Conservation (phyloP, 1,140 invertebrate genomes). For the Diabrotica virgifera region DNA sequence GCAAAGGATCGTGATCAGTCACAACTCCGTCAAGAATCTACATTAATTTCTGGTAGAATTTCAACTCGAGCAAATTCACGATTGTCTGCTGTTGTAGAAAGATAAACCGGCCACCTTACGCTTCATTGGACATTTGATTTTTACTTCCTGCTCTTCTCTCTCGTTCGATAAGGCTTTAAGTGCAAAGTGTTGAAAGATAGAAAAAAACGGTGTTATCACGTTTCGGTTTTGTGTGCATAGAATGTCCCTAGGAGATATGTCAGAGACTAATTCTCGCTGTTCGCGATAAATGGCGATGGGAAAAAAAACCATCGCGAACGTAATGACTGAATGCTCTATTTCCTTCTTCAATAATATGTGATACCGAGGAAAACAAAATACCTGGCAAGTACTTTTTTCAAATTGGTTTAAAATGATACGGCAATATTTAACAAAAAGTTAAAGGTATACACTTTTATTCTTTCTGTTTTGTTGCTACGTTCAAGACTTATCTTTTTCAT, state of each 20-base stretch:
- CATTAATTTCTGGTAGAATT: conserved; percentile 3
- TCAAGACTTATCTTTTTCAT: no score
- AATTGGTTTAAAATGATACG: no score
- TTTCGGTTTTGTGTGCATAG: not conserved
- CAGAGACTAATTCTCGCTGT: no score
- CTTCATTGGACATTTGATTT: conserved; percentile 29
- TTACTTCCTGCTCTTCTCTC: conserved; percentile 7
- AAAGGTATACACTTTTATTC: no score
- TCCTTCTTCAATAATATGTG: no score
- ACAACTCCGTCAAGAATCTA: conserved; percentile 15
- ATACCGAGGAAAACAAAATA: no score
- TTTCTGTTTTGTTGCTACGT: no score
- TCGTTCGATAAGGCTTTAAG: conserved; percentile 8
- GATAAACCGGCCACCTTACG: conserved; percentile 27
- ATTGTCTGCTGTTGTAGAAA: conserved; percentile 30
- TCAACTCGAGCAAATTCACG: conserved; percentile 22
- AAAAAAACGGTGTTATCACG: not conserved
- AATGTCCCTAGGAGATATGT: not conserved
- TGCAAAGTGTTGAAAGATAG: conserved; percentile 8
- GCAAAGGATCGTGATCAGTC: not conserved
- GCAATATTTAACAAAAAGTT: no score
- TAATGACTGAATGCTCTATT: no score
- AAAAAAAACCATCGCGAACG: no score
- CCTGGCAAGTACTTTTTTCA: no score
- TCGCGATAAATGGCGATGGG: no score